Base-by-base conservation (phyloP, 1,140 invertebrate species). In the Mizuhopecten yessoensis region DNA sequence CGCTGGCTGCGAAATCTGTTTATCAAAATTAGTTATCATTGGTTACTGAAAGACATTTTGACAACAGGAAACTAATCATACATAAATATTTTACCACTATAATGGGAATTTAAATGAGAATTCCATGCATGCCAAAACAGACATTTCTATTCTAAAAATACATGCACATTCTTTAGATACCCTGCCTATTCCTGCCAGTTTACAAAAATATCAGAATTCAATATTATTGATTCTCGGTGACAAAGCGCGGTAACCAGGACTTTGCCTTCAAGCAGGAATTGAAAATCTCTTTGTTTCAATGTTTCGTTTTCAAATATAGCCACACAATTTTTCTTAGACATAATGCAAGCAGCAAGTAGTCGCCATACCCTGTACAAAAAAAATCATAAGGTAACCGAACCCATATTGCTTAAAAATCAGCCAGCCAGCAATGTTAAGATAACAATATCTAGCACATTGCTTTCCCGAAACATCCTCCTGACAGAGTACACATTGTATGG, bases 61-160 rank as follows among this genome's bases (percentile, higher is more conserved):
- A 75, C 23, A 75, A 75, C 57, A 75, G 29, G 57, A 29, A 75
- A 75, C n/a, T 75, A 29, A 75, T 75, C 57, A 75, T 75, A 75
- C n/a, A 7, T 75, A 75, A 75, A 29, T 75, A 75, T 75, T 75
- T 75, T 75, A 75, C 23, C 5, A 29, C 15, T 29, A 75, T 75
- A 75, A 75, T 75, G 23, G 57, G 29, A 75, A 75, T 75, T 75
- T 75, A 75, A 75, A 75, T 75, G 57, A 29, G 57, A 75, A 75
- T 75, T 75, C n/a, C 57, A 29, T 29, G 57, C 29, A 75, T 75
- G 57, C 57, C 57, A 75, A 75, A 75, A 1, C 23, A 75, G 1
- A 75, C 57, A 75, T 75, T 29, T 29, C 57, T 75, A 29, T 75
- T 75, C 23, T 17, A 75, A 17, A 75, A 75, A 29, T 9, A 75